These are phyloP conservation scores for Picus viridis DNA, from an alignment of 2,797 vertebrate species.

Conservation along the genomic window DNA sequence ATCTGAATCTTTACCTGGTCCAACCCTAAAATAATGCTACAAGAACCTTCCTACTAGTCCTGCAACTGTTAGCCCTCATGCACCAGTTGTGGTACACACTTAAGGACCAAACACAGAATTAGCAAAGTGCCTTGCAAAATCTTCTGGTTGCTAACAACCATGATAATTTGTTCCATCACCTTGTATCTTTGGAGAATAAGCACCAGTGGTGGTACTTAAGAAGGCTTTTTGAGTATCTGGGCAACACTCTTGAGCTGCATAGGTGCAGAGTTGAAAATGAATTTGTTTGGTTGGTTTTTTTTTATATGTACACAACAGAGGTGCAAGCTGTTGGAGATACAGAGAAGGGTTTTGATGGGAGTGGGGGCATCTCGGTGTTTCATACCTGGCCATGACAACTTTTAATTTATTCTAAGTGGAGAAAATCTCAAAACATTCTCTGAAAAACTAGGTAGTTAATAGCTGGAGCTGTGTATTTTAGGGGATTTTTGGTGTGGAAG, in stretches of 20 bases:
- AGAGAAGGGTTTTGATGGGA: background rate
- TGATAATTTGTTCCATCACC: background rate
- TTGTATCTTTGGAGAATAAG: background rate
- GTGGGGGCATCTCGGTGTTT: background rate
- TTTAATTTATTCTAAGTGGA: background rate
- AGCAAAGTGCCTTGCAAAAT: background rate
- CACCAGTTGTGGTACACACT: background rate
- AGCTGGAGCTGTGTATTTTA: background rate
- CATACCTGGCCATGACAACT: background rate
- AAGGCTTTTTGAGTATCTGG: background rate
- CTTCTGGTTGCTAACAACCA: background rate
- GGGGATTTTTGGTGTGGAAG: slow-evolving; percentile 30
- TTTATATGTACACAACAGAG: rapidly evolving
- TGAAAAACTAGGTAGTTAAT: background rate
- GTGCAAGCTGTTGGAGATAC: rapidly evolving
- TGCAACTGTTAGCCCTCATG: background rate
- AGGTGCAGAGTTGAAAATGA: background rate
- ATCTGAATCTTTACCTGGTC: background rate
- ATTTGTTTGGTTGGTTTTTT: too few relatives aligned
- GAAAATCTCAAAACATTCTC: background rate
- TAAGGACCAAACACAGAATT: background rate
- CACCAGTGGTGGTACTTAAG: background rate
- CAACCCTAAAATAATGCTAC: background rate
- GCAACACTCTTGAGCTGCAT: background rate
- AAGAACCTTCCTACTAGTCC: background rate